Evolutionary conservation across 2,888 invertebrate species (phyloP).

Genomic region (Steinernema hermaphroditum): DNA sequence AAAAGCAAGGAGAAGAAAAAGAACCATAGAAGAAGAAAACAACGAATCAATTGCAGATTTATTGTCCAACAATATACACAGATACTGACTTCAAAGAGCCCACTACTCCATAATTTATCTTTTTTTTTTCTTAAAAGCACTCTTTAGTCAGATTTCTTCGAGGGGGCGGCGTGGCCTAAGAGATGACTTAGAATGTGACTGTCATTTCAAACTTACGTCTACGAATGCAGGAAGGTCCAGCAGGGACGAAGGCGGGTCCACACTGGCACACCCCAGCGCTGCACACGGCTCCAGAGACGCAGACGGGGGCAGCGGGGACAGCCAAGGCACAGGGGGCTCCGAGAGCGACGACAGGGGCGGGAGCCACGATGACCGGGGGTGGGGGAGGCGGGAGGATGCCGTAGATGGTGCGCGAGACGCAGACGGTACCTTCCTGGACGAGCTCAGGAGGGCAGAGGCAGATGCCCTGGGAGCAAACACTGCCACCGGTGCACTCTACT

Average conservation of each 20-base stretch:
- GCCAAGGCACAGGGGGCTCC: conserved; percentile 51
- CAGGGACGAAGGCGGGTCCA: conserved; percentile 48
- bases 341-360: conserved; percentile 44
- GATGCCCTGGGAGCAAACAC: conserved; percentile 65
- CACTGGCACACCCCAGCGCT: conserved; percentile 54
- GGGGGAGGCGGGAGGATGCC: conserved; percentile 59
- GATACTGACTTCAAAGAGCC: background rate
- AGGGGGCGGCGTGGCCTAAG: conserved; percentile 21
- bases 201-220: conserved; percentile 42
- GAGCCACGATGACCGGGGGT: conserved; percentile 38
- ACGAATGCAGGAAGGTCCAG: conserved; percentile 51
- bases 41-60: too few species aligned
- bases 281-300: conserved; percentile 55
- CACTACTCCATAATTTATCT: background rate
- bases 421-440: conserved; percentile 65
- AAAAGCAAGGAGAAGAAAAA: too few species aligned
- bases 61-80: background rate
- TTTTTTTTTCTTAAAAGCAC: too few species aligned
- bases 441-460: conserved; percentile 66
- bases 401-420: conserved; percentile 64
- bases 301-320: conserved; percentile 43
- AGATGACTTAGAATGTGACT: background rate
- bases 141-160: conserved; percentile 10
- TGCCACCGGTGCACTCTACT: conserved; percentile 66
- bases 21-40: too few species aligned